A percentile compares a stretch with the other conserved stretches of the same genome.
Conservation (phyloP, 1,140 invertebrate genomes). For the Polypedilum pembai region DNA sequence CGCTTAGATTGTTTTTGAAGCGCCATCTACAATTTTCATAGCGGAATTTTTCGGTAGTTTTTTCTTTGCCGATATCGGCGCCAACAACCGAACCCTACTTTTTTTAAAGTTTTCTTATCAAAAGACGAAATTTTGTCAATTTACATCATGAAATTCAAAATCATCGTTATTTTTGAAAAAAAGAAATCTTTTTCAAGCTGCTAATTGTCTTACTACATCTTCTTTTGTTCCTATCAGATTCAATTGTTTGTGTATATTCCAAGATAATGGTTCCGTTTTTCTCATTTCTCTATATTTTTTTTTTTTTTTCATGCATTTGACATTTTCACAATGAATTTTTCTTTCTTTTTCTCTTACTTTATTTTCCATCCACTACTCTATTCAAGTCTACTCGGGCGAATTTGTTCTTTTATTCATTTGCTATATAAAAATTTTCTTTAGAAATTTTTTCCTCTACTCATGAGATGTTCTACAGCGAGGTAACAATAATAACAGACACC, state of each 20-base stretch:
- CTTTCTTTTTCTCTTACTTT: neutral
- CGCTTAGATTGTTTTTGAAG: no score
- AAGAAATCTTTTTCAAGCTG: no score
- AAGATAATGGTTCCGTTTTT: constrained; percentile 2
- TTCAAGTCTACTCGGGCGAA: neutral
- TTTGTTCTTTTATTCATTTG: neutral
- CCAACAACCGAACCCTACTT: no score
- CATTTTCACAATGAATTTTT: constrained; percentile 4
- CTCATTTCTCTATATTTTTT: neutral
- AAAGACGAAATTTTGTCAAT: no score
- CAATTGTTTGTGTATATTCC: neutral
- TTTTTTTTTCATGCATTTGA: neutral
- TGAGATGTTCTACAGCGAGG: neutral
- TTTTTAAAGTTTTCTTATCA: no score
- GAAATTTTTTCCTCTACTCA: constrained; percentile 5
- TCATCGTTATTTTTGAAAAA: no score
- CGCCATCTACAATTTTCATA: no score
- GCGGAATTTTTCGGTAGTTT: no score
- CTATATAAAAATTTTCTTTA: no score
- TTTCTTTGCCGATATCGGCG: no score
- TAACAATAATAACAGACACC: neutral
- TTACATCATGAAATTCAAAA: no score
- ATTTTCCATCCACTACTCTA: neutral
- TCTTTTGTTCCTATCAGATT: neutral
- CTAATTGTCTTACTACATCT: no score